A percentile compares a stretch with the other conserved stretches of the same genome.
These are phyloP conservation scores for Laterallus jamaicensis DNA, from an alignment of 2,113 vertebrate species.

Conservation along the genomic window DNA sequence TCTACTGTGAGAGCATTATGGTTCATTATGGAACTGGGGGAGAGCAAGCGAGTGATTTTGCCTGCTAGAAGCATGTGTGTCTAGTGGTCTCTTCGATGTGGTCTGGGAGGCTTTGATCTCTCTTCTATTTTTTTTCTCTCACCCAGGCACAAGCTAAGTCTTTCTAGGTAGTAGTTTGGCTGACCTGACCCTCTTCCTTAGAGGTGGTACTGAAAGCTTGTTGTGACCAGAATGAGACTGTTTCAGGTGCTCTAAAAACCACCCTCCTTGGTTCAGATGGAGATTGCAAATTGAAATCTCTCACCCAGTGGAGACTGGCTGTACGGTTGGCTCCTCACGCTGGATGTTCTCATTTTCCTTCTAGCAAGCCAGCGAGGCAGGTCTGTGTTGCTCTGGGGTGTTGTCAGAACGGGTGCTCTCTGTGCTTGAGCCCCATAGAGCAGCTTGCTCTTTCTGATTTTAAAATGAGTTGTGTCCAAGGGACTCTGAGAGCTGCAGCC, in stretches of 20 bases:
- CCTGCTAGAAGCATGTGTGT: background rate
- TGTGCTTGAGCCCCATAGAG: background rate
- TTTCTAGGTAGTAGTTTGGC: background rate
- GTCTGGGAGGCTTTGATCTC: background rate
- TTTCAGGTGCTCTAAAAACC: slow-evolving; percentile 35
- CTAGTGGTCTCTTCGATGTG: background rate
- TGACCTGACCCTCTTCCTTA: slow-evolving; percentile 30
- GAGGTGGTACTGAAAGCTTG: background rate
- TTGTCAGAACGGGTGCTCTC: background rate
- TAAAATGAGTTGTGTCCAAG: background rate
- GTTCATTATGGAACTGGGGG: fast-evolving
- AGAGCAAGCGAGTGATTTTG: background rate
- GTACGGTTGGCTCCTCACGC: background rate
- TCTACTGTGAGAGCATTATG: background rate
- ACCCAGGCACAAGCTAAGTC: background rate
- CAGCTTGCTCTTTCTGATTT: background rate
- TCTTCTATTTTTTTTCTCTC: background rate
- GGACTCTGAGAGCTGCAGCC: background rate
- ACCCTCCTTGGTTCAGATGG: slow-evolving; percentile 32
- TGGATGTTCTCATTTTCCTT: background rate
- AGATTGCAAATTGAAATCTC: slow-evolving; percentile 33
- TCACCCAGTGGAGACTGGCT: background rate
- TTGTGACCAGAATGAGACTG: slow-evolving; percentile 9
- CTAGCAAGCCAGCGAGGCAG: background rate
- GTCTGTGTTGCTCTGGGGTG: background rate